Base-by-base conservation (phyloP, 2,113 vertebrate species). In the Clinocottus analis region DNA sequence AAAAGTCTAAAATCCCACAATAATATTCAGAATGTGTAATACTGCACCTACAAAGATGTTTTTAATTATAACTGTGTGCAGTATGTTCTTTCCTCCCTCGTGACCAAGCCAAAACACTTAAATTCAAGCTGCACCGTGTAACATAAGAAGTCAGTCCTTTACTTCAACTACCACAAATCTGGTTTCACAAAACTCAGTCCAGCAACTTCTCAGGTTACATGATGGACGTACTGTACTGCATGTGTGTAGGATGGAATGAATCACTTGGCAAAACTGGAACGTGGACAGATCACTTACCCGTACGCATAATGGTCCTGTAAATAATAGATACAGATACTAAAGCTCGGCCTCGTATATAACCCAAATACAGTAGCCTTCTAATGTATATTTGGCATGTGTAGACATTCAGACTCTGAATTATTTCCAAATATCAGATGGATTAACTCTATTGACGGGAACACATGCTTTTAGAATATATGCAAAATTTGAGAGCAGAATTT, bases 131-230 rank as follows among this genome's bases (percentile, higher is more conserved):
- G 43, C 64, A 23, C 29, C 13, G 56, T 12, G 73, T 65, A 75
- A 84, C 47, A 17, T 31, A 17, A 82, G 41, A 70, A 63, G 65
- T 31, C 23, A 43, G 41, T 19, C 14, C 17, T 67, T 60, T 72
- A 39, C n/a, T 25, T 29, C n/a, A 2, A 58, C 25, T 55, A 1
- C 17, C 27, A 53, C 8, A 59, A 59, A 33, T 79, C 17, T 63
- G 51, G 23, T 55, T 60, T 67, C 9, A 70, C 47, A 31, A 17
- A 75, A 76, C n/a, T 65, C 12, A 53, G 4, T 21, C 19, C 33
- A 78, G 53, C 27, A 31, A 17, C 53, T 53, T 72, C 47, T 77
- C 70, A 7, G 56, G 33, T 75, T 56, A 21, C 51, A 43, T 25
- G 37, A 64, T 31, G 19, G 60, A 45, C 14, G 29, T 17, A 35